Evolutionary conservation across 2,888 invertebrate species (phyloP).

Genomic region (Megaustenia siamemsis): DNA sequence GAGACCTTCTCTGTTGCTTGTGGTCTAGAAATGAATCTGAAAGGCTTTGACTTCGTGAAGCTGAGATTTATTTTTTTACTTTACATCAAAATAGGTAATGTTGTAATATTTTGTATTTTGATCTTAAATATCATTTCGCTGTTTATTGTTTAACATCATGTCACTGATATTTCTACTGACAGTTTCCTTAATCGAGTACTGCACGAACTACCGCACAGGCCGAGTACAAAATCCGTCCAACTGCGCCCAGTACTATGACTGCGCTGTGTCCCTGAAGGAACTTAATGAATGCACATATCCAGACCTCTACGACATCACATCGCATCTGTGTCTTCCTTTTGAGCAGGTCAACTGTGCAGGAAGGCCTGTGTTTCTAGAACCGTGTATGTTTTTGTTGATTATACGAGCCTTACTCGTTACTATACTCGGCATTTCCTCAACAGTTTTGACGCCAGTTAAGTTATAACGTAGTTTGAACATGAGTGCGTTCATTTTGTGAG

Average conservation of each 20-base stretch:
- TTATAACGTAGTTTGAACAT: too few species aligned
- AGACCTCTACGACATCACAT: conserved; percentile 62
- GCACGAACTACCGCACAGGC: conserved; percentile 58
- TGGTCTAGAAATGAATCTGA: neutral
- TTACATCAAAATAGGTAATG: neutral
- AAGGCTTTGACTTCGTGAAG: too few species aligned
- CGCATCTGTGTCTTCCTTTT: conserved; percentile 45
- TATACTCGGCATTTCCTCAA: too few species aligned
- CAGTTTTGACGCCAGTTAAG: too few species aligned
- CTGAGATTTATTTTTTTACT: neutral
- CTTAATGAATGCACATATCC: conserved; percentile 69
- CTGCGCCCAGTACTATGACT: conserved; percentile 72
- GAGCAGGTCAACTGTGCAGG: conserved; percentile 52
- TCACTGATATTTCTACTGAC: neutral
- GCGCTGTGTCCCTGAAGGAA: conserved; percentile 57
- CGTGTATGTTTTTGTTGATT: neutral
- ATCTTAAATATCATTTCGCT: too few species aligned
- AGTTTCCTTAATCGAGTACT: conserved; percentile 56
- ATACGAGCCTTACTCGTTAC: too few species aligned
- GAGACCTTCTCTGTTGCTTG: too few species aligned
- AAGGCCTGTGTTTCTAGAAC: conserved; percentile 35
- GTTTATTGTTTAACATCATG: too few species aligned
- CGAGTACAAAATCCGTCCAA: conserved; percentile 64
- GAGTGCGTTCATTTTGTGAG: too few species aligned
- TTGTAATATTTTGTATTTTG: too few species aligned